Percentiles rank a stretch among this genome's conserved stretches.
Evolutionary conservation across 2,113 vertebrate species (phyloP).

Genomic region (Eulemur rufifrons): DNA sequence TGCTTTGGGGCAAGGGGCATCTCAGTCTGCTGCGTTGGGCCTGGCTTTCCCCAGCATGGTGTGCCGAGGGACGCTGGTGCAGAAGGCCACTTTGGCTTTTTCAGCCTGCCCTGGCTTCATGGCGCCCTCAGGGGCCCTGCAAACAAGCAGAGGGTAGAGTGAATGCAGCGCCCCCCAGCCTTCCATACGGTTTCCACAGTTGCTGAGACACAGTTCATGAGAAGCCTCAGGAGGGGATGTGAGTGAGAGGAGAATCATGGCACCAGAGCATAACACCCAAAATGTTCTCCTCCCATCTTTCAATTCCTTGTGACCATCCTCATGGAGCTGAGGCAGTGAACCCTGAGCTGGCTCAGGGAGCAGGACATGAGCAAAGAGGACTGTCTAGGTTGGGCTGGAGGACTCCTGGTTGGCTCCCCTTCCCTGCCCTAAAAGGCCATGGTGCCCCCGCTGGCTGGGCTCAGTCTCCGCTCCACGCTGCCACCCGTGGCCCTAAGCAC

Average conservation of each 20-base stretch:
- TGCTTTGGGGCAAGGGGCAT: neutral
- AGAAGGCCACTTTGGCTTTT: slow-evolving; percentile 67
- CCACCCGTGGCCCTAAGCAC: rapidly evolving
- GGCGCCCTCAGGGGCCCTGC: slow-evolving; percentile 77
- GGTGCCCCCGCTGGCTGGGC: neutral
- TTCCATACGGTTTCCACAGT: rapidly evolving
- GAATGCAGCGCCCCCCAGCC: neutral
- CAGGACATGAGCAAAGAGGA: rapidly evolving
- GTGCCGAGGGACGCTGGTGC: slow-evolving; percentile 32
- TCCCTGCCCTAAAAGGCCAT: too few relatives aligned
- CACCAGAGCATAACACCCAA: neutral
- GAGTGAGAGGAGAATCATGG: neutral
- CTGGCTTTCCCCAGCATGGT: slow-evolving; percentile 36
- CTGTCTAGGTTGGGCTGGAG: too few relatives aligned
- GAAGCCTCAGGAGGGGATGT: neutral
- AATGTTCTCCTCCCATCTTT: neutral
- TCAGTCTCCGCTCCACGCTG: too few relatives aligned
- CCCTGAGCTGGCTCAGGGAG: neutral
- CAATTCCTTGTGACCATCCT: neutral
- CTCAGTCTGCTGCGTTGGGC: slow-evolving; percentile 50
- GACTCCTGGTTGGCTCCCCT: neutral
- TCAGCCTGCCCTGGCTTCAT: slow-evolving; percentile 56
- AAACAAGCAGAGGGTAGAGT: slow-evolving; percentile 17
- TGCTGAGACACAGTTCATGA: neutral
- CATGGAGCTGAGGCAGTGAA: rapidly evolving